Base-by-base conservation (phyloP, 2,888 invertebrate species). In the Ennomos erosarius region DNA sequence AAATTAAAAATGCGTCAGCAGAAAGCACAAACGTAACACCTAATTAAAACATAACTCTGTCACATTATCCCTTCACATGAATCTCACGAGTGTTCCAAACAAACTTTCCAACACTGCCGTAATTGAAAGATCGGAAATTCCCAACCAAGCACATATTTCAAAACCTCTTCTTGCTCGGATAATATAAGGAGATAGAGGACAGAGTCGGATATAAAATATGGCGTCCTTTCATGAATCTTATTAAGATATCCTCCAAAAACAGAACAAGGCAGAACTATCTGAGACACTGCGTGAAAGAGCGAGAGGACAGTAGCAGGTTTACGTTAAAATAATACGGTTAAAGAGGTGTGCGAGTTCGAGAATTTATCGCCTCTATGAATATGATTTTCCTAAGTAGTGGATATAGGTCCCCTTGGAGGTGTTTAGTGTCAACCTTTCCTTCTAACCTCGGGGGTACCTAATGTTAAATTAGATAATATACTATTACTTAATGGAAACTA, bases 161-260 rank as follows among this genome's bases (percentile, higher is more conserved):
- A 82, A 81, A 79, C 81, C 82, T 84, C 84, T 85, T 84, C 87
- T 84, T 77, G 81, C 78, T 74, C 82, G 92, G 92, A 93, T 93
- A 93, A 93, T 93, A 92, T 93, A 91, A 92, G 88, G 84, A 92
- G 92, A 93, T 93, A 93, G 92, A 93, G 91, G 92, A 91, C 92
- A 90, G 89, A 93, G 90, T 93, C 93, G 93, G 94, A 94, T 94
- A 95, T 95, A 95, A 95, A 95, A 95, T 95, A 95, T 95, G 95
- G 95, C 94, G 94, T 94, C 94, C 95, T 95, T 95, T 95, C 95
- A 95, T 95, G 95, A 95, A 95, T 95, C 95, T 95, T 95, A 95
- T 95, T 95, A 95, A 95, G 95, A 95, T 95, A 95, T 95, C 94
- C 94, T 92, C 90, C 92, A 87, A 93, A 93, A 93, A 93, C 86